Base-by-base conservation (phyloP, 2,113 vertebrate species). In the Cnemophilus loriae region DNA sequence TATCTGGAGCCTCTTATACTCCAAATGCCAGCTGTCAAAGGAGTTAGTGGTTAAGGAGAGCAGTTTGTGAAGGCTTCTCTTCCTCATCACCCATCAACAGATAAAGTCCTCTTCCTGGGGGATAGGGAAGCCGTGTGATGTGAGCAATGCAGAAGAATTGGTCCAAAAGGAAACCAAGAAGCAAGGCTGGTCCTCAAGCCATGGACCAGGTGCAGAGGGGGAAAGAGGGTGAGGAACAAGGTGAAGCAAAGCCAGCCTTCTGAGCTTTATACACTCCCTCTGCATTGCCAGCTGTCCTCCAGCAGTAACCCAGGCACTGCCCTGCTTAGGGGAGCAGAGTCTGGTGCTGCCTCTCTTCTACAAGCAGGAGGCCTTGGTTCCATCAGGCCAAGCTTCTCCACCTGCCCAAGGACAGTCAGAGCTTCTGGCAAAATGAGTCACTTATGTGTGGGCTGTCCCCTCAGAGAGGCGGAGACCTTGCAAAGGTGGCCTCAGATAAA, bases 351-450 rank as follows among this genome's bases (percentile, higher is more conserved):
- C 49, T 47, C 41, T 65, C 10, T 41, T 23, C 13, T 2, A 11
- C 0, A 1, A 57, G 59, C 41, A 42, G 26, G 18, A 44, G 23
- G 6, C 42, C 65, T 75, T 1, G 0, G 14, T 10, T 80, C 35
- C 39, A 18, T 37, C 3, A 0, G 20, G 23, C 11, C 23, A 24
- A 55, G 20, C 42, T 84, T 75, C 60, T 55, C 69, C 65, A 42
- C 30, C 28, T 75, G 39, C 7, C 1, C 41, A 79, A 3, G 3
- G 24, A 44, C 5, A 64, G 7, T 5, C 3, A 44, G 20, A 39
- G 37, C 12, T 37, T 37, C 74, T 81, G 63, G 24, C 13, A 74
- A 44, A 85, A 59, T 41, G 23, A 84, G 32, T 18, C 37, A 15
- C 1, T 0, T 18, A 2, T 1, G 10, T 44, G 46, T 18, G 59